Conservation (phyloP, 2,797 vertebrate species). For the Ptychadena robeensis region DNA sequence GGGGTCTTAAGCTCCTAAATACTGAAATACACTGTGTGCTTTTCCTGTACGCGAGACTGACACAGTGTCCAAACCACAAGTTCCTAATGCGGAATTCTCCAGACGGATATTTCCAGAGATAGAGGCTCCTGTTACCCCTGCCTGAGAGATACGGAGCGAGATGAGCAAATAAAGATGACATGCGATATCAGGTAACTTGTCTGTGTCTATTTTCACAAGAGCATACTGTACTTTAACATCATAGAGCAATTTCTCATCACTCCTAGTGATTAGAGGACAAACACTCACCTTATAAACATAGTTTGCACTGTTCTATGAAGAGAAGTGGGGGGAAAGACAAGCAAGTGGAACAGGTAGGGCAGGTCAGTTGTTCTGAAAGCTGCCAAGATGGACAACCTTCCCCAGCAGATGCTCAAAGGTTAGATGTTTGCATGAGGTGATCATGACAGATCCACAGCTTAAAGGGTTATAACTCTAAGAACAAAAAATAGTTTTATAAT, state of each 20-base stretch:
- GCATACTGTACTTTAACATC: not conserved
- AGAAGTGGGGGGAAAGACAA: too few species aligned
- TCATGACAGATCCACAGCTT: too few species aligned
- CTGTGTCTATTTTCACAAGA: slow-evolving; percentile 23
- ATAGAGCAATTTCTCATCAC: not conserved
- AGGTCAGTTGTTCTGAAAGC: too few species aligned
- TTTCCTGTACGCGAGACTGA: slow-evolving; percentile 38
- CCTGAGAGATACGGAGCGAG: slow-evolving; percentile 42
- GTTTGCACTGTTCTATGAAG: too few species aligned
- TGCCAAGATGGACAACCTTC: too few species aligned
- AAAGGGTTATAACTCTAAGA: too few species aligned
- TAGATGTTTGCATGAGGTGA: too few species aligned
- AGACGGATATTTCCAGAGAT: slow-evolving; percentile 47
- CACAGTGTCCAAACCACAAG: slow-evolving; percentile 56
- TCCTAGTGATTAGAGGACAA: too few species aligned
- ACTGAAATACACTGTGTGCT: slow-evolving; percentile 50
- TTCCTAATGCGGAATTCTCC: slow-evolving; percentile 49
- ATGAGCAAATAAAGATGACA: slow-evolving; percentile 42
- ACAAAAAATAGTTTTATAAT: too few species aligned
- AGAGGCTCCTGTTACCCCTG: slow-evolving; percentile 42
- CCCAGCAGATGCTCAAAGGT: too few species aligned
- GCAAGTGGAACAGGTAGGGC: too few species aligned
- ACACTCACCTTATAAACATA: too few species aligned
- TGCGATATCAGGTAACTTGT: slow-evolving; percentile 38
- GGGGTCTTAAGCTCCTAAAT: slow-evolving; percentile 35